Conservation (phyloP, 2,113 vertebrate genomes). For the Zosterops lateralis region DNA sequence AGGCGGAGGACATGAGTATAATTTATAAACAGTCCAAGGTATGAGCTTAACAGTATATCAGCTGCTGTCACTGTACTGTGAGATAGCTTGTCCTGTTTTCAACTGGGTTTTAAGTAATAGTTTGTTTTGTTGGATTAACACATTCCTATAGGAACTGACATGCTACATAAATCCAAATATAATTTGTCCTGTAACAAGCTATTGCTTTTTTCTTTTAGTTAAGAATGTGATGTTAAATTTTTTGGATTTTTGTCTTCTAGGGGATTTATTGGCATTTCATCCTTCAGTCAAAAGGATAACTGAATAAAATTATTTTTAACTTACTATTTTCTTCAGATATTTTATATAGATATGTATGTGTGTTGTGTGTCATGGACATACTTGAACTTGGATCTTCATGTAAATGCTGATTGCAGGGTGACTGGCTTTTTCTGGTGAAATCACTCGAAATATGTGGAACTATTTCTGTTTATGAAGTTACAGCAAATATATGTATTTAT, state of each 20-base stretch:
- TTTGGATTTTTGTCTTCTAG: background rate
- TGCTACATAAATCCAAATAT: background rate
- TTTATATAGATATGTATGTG: accelerated
- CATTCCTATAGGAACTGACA: background rate
- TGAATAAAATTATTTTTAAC: background rate
- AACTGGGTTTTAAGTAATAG: background rate
- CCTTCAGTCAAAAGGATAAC: background rate
- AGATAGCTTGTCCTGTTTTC: background rate
- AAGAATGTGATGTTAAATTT: background rate
- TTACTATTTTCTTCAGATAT: background rate
- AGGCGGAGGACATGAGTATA: background rate
- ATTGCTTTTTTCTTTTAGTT: background rate
- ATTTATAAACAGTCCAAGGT: background rate
- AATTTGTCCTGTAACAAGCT: background rate
- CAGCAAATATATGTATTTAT: background rate
- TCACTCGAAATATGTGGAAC: background rate
- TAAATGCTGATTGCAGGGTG: background rate
- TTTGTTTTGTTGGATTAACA: background rate
- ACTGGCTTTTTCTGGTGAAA: background rate
- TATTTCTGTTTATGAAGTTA: background rate
- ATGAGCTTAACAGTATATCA: background rate
- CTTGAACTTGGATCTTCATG: background rate
- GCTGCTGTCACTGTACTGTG: background rate
- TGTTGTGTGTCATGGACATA: background rate
- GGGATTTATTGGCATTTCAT: background rate